phyloP scores from a whole-genome alignment of 2,888 invertebrate species.

The Unio pictorum region DNA sequence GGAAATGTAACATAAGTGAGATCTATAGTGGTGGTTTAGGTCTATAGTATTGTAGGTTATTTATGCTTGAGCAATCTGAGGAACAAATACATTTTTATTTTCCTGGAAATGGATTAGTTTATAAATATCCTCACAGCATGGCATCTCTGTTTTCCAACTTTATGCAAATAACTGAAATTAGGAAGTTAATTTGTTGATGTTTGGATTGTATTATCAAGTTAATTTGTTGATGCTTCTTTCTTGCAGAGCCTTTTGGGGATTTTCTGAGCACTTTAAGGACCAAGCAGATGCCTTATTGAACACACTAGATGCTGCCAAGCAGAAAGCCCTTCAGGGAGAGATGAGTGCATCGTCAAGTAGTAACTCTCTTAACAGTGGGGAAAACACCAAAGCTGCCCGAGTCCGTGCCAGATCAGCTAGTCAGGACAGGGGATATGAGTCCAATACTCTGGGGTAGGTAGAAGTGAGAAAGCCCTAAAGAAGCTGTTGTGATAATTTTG shows the following conservation, averaged over 20 bases:
- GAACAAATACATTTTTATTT: too few species aligned
- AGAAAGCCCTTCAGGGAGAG: slow-evolving; percentile 78
- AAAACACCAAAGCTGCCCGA: slow-evolving; percentile 29
- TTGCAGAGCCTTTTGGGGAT: slow-evolving; percentile 89
- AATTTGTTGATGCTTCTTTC: slow-evolving; percentile 3
- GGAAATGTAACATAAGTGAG: too few species aligned
- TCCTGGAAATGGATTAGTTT: too few species aligned
- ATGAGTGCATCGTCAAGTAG: slow-evolving; percentile 72
- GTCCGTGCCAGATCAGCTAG: slow-evolving; percentile 58
- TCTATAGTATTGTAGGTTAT: too few species aligned
- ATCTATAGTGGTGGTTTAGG: too few species aligned
- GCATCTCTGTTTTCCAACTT: too few species aligned
- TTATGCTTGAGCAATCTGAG: too few species aligned
- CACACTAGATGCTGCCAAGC: slow-evolving; percentile 85
- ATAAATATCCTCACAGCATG: too few species aligned
- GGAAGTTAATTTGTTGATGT: background rate
- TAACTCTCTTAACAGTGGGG: slow-evolving; percentile 69
- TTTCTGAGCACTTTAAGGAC: slow-evolving; percentile 90
- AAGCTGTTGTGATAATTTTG: too few species aligned
- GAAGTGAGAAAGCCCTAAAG: background rate
- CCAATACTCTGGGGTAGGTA: slow-evolving; percentile 47
- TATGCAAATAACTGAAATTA: background rate
- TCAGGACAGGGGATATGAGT: slow-evolving; percentile 53
- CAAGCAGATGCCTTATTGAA: slow-evolving; percentile 88
- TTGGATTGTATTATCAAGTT: background rate